A percentile compares a stretch with the other conserved stretches of the same genome.
Conservation (phyloP, 2,888 invertebrate species). For the Rhopalosiphum nymphaeae region DNA sequence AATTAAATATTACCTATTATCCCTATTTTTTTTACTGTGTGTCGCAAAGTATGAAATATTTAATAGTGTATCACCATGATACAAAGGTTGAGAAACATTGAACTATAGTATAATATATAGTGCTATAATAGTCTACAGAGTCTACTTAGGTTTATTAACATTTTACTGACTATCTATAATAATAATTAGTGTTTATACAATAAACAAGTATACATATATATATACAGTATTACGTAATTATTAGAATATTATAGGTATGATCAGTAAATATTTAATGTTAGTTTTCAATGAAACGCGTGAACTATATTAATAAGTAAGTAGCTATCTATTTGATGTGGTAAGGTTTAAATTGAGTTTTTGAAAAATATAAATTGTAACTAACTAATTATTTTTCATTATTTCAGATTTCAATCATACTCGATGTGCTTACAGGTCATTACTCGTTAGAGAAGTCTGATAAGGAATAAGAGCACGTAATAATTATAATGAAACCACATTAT, state of each 20-base stretch:
- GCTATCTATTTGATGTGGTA: not conserved
- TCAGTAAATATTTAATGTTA: not conserved
- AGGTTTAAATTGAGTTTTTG: not conserved
- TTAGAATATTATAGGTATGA: not conserved
- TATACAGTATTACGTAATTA: too few species aligned
- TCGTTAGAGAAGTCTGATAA: not conserved
- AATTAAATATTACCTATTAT: too few species aligned
- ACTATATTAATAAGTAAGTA: not conserved
- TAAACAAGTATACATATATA: not conserved
- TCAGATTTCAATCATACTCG: not conserved
- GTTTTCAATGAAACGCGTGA: not conserved
- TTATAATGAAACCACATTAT: not conserved
- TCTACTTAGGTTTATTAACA: not conserved
- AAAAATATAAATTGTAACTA: not conserved
- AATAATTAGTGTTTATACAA: not conserved
- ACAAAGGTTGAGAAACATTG: too few species aligned
- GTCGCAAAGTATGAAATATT: too few species aligned
- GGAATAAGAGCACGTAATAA: not conserved
- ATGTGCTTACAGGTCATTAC: not conserved
- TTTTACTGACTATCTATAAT: not conserved
- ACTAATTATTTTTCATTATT: not conserved
- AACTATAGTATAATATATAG: too few species aligned
- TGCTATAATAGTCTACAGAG: not conserved
- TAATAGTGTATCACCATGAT: too few species aligned
- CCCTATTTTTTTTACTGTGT: too few species aligned